Evolutionary conservation across 2,888 invertebrate species (phyloP).

Genomic region (Spisula subtruncata): DNA sequence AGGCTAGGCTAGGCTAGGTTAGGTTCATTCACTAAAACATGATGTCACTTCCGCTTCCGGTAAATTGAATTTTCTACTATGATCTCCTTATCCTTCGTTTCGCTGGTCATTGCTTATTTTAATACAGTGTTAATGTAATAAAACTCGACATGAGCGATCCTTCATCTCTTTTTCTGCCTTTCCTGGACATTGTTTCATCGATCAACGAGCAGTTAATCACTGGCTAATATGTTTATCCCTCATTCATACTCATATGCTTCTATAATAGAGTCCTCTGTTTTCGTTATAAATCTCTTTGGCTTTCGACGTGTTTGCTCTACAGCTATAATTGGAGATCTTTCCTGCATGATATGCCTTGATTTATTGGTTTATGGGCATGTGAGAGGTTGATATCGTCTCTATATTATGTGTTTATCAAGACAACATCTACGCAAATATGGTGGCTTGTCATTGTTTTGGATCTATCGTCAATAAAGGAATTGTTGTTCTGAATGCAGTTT

Average conservation of each 20-base stretch:
- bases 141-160: conserved; percentile 13
- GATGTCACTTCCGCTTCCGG: not conserved
- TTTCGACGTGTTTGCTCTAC: conserved; percentile 66
- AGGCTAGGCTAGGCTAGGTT: not conserved
- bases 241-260: conserved; percentile 46
- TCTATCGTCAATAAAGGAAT: conserved; percentile 28
- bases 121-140: conserved; percentile 20
- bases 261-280: conserved; percentile 47
- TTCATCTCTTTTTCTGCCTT: not conserved
- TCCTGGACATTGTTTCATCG: conserved; percentile 37
- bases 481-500: conserved; percentile 7
- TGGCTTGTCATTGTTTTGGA: conserved; percentile 36
- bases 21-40: not conserved
- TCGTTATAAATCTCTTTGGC: conserved; percentile 65
- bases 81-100: not conserved
- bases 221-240: conserved; percentile 52
- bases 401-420: conserved; percentile 52
- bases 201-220: conserved; percentile 43
- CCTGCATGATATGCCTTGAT: conserved; percentile 66
- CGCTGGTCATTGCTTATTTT: conserved; percentile 26
- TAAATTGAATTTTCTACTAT: conserved; percentile 23
- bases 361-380: conserved; percentile 59
- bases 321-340: conserved; percentile 69
- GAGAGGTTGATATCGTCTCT: conserved; percentile 52
- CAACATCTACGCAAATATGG: conserved; percentile 42